A percentile compares a stretch with the other conserved stretches of the same genome.
Evolutionary conservation across 1,140 invertebrate species (phyloP).

Genomic region (Brachionus asplanchnoidis): DNA sequence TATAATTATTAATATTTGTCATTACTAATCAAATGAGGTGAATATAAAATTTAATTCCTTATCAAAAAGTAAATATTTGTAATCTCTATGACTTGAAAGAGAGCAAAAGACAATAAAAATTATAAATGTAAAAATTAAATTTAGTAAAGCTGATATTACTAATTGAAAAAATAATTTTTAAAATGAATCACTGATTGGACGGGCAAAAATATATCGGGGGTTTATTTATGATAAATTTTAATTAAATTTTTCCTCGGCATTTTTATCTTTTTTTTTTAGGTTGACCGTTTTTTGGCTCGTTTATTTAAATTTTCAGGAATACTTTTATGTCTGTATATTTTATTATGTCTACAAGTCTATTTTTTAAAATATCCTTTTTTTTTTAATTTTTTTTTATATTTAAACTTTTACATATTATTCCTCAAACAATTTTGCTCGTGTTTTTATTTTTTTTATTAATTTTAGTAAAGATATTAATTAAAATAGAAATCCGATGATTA

Average conservation of each 20-base stretch:
- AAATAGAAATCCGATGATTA: too few species aligned
- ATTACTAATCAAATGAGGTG: slow-evolving; percentile 9
- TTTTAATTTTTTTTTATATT: too few species aligned
- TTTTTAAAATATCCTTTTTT: neutral
- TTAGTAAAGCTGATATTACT: neutral
- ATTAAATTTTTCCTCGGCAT: neutral
- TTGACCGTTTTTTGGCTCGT: neutral
- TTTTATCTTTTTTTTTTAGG: neutral
- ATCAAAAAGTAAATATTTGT: slow-evolving; percentile 40
- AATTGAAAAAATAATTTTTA: neutral
- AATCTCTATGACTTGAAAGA: neutral
- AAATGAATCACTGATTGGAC: neutral
- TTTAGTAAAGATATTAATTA: too few species aligned
- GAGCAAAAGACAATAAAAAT: slow-evolving; percentile 4
- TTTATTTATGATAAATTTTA: neutral
- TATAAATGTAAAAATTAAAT: neutral
- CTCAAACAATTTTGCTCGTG: too few species aligned
- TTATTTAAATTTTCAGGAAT: neutral
- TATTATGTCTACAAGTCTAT: neutral
- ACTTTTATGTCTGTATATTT: neutral
- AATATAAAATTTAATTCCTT: slow-evolving; percentile 27
- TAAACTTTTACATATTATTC: too few species aligned
- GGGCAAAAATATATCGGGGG: neutral
- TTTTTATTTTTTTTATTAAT: too few species aligned
- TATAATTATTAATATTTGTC: neutral